Percentiles rank a stretch among this genome's conserved stretches.
Conservation (phyloP, 2,888 invertebrate genomes). For the Eupsilia transversa region DNA sequence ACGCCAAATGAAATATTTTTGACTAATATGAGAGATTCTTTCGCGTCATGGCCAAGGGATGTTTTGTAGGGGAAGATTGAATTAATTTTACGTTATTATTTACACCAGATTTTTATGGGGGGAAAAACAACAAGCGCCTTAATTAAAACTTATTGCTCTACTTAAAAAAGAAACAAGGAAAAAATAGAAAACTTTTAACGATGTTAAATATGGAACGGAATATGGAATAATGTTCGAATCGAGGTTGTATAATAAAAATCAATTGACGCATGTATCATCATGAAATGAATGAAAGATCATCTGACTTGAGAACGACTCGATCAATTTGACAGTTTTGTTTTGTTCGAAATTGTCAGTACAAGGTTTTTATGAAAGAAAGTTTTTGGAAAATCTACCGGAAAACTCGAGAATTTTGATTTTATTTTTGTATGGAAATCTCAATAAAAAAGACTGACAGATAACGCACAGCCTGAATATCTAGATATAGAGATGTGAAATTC, state of each 20-base stretch:
- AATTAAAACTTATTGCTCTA: not conserved
- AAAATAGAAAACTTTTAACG: too few species aligned
- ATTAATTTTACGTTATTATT: not conserved
- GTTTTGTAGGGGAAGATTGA: not conserved
- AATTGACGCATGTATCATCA: too few species aligned
- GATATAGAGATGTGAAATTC: too few species aligned
- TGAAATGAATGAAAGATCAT: too few species aligned
- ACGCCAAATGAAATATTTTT: slow-evolving; percentile 40
- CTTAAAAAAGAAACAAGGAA: not conserved
- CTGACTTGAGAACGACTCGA: not conserved
- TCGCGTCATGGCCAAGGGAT: not conserved
- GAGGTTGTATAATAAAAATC: not conserved
- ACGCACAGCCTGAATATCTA: too few species aligned
- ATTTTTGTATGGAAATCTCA: not conserved
- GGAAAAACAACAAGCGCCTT: not conserved
- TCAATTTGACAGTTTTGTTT: not conserved
- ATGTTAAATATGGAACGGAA: too few species aligned
- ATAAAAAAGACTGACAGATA: too few species aligned
- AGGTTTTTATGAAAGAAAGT: not conserved
- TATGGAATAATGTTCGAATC: too few species aligned
- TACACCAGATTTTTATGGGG: not conserved
- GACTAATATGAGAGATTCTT: slow-evolving; percentile 9
- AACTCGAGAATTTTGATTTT: not conserved
- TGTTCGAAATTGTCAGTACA: not conserved
- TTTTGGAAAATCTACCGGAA: too few species aligned